Evolutionary conservation across 2,888 invertebrate species (phyloP), one percentile per base, ranked within the genome.

Genomic region (Agrilus mali): DNA sequence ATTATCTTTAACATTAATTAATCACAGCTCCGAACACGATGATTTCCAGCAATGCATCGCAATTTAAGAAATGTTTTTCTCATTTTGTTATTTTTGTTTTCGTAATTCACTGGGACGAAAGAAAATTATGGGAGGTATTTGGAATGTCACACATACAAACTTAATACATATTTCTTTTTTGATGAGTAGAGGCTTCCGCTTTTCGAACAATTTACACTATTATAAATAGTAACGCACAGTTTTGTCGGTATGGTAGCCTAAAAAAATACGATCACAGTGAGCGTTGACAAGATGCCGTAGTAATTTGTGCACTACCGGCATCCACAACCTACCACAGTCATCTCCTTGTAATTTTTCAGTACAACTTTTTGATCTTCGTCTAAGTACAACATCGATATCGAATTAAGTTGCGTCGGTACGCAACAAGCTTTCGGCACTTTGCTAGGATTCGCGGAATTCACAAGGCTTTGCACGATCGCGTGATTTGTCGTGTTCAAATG

Each of bases 291-390:
- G 40, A 37, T 40, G 38, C 36, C 37, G 33, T 43, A 31, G 45
- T 41, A 44, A 36, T 33, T 35, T 44, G 27, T 44, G 38, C 47
- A 62, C 61, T 65, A 96, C 77, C 94, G 88, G 74, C 98, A 98
- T 46, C 98, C 97, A 69, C 98, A 98, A 45, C 93, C 93, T 57
- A 88, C 82, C 51, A 97, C 97, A 58, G 92, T 85, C 98, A 98
- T 98, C 68, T 97, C 95, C 71, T 93, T 88, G 73, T 98, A 98
- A 73, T 90, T 95, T 73, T 97, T 97, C 60, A 99, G 79, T 65
- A 95, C 92, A 61, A 96, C 93, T 71, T 89, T 92, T 65, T 86
- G 86, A 68, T 85, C 80, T 71, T 96, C 93, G 71, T 97, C 94
- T 65, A 92, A 77, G 72, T 96, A 98, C 54, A 98, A 78, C 86